These are phyloP conservation scores for Dryoscopus gambensis DNA, from an alignment of 2,113 vertebrate species.

Conservation along the genomic window DNA sequence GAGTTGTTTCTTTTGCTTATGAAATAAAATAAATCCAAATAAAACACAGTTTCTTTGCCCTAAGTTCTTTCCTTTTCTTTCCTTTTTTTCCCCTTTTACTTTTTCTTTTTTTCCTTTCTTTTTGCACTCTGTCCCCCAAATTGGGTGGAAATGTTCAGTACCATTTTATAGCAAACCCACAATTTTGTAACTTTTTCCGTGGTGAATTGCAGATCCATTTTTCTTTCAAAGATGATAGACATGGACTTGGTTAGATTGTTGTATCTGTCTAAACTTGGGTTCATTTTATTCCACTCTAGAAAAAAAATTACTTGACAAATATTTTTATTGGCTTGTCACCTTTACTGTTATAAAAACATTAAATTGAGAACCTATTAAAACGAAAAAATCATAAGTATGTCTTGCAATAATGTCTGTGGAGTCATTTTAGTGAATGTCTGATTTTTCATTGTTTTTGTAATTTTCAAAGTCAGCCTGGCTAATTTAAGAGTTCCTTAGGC, in stretches of 20 bases:
- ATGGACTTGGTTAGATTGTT: conserved; percentile 18
- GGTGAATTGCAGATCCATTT: conserved; percentile 59
- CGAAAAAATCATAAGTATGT: conserved; percentile 38
- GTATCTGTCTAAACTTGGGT: conserved; percentile 55
- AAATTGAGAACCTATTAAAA: conserved; percentile 64
- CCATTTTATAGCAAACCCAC: conserved; percentile 42
- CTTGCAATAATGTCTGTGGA: not conserved
- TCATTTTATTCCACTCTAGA: conserved; percentile 56
- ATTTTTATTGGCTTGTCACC: conserved; percentile 76
- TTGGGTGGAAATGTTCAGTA: conserved; percentile 22
- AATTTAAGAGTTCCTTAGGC: conserved; percentile 1
- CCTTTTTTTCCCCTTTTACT: not conserved
- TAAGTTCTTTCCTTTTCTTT: not conserved
- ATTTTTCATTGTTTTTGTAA: conserved; percentile 3
- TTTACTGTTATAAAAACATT: conserved; percentile 64
- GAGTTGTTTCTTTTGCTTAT: not conserved
- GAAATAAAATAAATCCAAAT: conserved; percentile 18
- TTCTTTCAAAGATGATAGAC: conserved; percentile 58
- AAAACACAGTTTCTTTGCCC: not conserved
- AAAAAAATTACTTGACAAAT: conserved; percentile 57
- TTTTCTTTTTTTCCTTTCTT: not conserved
- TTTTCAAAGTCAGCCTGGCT: not conserved
- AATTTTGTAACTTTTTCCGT: conserved; percentile 46
- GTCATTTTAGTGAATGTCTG: not conserved
- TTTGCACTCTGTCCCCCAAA: not conserved